These are phyloP conservation scores for Blastobasis lacticolella DNA, from an alignment of 2,888 invertebrate species.

Conservation along the genomic window DNA sequence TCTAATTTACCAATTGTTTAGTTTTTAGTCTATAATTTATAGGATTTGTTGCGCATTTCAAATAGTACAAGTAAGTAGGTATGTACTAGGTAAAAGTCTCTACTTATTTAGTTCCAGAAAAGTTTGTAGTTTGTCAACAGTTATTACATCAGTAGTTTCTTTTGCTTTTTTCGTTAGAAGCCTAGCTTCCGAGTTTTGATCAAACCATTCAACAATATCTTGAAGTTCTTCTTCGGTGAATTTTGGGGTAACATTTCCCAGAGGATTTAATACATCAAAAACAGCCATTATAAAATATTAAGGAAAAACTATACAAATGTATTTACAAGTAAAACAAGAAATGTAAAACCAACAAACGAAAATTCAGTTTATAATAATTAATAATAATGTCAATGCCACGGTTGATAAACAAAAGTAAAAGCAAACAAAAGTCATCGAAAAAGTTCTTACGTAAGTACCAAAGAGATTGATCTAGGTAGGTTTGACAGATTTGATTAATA, in stretches of 20 bases:
- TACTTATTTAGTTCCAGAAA: constrained; percentile 56
- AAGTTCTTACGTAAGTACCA: not conserved
- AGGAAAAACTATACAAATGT: too few species aligned
- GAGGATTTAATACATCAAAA: constrained; percentile 41
- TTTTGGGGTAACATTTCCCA: constrained; percentile 31
- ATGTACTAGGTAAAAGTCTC: constrained; percentile 10
- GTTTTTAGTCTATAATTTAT: not conserved
- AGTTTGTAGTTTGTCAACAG: constrained; percentile 39
- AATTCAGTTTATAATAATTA: too few species aligned
- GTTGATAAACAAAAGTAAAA: not conserved
- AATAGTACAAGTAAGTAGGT: not conserved
- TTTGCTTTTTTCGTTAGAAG: constrained; percentile 35
- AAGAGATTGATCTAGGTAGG: not conserved
- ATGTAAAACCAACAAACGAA: too few species aligned
- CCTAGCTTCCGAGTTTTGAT: constrained; percentile 35
- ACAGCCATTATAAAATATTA: constrained; percentile 26
- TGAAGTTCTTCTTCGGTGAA: constrained; percentile 47
- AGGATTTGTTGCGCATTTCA: too few species aligned
- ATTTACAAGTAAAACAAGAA: too few species aligned
- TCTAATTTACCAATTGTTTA: not conserved
- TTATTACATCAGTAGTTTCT: constrained; percentile 41
- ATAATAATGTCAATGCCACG: not conserved
- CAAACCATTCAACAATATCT: constrained; percentile 46
- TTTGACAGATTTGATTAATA: too few species aligned
- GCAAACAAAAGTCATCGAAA: not conserved